Percentiles rank a stretch among this genome's conserved stretches.
Evolutionary conservation across 2,888 invertebrate genomes (phyloP).

Genomic region (Epinotia nisella): DNA sequence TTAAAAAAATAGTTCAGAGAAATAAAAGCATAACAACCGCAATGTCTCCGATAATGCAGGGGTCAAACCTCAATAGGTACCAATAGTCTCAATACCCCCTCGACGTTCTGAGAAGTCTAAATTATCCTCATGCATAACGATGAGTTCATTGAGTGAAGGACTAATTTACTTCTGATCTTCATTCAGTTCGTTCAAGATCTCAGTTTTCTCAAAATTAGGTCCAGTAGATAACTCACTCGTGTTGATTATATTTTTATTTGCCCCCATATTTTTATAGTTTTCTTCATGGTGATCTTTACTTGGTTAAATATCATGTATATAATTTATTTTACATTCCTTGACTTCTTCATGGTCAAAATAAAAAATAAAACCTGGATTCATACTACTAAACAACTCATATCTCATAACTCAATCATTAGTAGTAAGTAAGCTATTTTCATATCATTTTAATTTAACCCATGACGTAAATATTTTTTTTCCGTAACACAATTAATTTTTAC

Average conservation of each 20-base stretch:
- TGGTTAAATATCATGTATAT: too few relatives aligned
- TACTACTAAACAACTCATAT: too few relatives aligned
- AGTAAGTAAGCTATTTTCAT: too few relatives aligned
- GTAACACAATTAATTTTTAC: too few relatives aligned
- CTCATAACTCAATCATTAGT: too few relatives aligned
- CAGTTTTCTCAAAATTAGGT: constrained; percentile 17
- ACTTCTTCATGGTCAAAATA: too few relatives aligned
- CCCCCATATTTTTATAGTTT: not conserved
- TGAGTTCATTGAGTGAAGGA: constrained; percentile 14
- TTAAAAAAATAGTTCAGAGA: not conserved
- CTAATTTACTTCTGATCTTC: constrained; percentile 10
- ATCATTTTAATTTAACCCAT: too few relatives aligned
- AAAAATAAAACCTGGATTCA: too few relatives aligned
- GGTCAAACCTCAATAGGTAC: constrained; percentile 12
- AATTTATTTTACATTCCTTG: too few relatives aligned
- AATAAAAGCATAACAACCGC: constrained; percentile 18
- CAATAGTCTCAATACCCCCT: constrained; percentile 14
- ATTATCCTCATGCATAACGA: constrained; percentile 19
- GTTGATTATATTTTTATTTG: not conserved
- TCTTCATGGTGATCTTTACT: too few relatives aligned
- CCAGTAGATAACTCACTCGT: not conserved
- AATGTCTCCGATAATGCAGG: constrained; percentile 15
- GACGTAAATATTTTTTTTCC: too few relatives aligned
- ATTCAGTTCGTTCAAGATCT: constrained; percentile 9
- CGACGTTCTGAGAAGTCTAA: constrained; percentile 6